Conservation (phyloP, 2,797 vertebrate genomes). For the Danio choprae region DNA sequence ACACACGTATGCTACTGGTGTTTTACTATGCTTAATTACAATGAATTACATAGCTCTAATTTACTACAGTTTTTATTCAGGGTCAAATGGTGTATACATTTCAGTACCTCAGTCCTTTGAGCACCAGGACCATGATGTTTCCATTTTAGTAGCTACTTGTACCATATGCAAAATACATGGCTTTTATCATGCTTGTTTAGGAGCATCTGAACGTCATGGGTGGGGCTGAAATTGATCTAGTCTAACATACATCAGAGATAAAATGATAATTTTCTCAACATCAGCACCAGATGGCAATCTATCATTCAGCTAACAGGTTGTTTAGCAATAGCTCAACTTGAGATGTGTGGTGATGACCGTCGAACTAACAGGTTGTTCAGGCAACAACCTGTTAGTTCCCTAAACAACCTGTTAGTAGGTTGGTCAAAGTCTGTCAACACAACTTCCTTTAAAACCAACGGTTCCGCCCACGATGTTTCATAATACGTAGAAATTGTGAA, state of each 20-base stretch:
- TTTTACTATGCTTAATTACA: too few species aligned
- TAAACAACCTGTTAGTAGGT: conserved; percentile 56
- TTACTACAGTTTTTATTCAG: neutral
- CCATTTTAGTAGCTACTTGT: too few species aligned
- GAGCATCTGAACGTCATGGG: neutral
- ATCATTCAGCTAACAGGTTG: neutral
- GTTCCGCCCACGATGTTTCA: neutral
- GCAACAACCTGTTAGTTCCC: conserved; percentile 37
- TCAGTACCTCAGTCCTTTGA: neutral
- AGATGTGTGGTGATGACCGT: neutral
- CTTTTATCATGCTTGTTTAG: conserved; percentile 12
- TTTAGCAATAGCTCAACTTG: neutral
- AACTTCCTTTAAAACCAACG: conserved; percentile 4
- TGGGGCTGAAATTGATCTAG: neutral
- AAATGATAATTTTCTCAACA: neutral
- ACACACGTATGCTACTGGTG: neutral
- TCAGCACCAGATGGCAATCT: neutral
- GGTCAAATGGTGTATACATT: neutral
- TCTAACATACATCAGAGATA: neutral
- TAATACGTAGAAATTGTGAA: neutral
- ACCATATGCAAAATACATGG: neutral
- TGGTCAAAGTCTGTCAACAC: conserved; percentile 12
- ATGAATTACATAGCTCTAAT: too few species aligned
- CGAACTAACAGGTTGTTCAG: conserved; percentile 24
- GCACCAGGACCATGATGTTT: neutral